Percentiles rank a stretch among this genome's conserved stretches.
Conservation (phyloP, 2,113 vertebrate species). For the Rhegmatorhina hoffmannsi region DNA sequence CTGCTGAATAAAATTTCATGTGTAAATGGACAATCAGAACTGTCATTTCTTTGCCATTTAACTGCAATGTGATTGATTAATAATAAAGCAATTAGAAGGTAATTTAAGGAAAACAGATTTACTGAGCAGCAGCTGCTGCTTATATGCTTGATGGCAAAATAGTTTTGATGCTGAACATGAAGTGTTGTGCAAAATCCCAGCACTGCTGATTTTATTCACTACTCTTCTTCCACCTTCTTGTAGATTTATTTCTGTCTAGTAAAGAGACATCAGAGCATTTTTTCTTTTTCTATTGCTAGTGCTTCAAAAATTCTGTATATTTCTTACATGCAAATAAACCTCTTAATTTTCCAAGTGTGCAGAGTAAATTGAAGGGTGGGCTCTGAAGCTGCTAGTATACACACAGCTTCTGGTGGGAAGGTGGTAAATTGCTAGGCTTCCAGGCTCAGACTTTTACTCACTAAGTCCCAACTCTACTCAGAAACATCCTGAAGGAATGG, state of each 20-base stretch:
- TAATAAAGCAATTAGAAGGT: not conserved
- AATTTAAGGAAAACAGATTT: not conserved
- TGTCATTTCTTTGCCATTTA: not conserved
- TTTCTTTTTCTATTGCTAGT: not conserved
- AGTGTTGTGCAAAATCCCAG: not conserved
- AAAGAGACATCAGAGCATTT: not conserved
- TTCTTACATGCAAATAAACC: not conserved
- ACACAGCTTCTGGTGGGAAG: not conserved
- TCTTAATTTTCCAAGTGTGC: not conserved
- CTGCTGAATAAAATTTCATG: not conserved
- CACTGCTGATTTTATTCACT: not conserved
- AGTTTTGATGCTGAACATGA: not conserved
- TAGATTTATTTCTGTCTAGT: not conserved
- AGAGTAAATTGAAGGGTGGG: not conserved
- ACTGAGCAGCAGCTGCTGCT: not conserved
- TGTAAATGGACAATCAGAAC: not conserved
- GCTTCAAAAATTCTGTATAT: not conserved
- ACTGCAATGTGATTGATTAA: not conserved
- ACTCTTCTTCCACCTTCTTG: not conserved
- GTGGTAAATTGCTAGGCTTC: accelerated
- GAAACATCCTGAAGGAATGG: not conserved
- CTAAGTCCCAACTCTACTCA: not conserved
- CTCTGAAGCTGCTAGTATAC: not conserved
- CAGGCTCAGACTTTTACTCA: not conserved
- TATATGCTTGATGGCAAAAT: not conserved